Conservation (phyloP, 2,113 vertebrate species). For the Mesembrinibis cayennensis region DNA sequence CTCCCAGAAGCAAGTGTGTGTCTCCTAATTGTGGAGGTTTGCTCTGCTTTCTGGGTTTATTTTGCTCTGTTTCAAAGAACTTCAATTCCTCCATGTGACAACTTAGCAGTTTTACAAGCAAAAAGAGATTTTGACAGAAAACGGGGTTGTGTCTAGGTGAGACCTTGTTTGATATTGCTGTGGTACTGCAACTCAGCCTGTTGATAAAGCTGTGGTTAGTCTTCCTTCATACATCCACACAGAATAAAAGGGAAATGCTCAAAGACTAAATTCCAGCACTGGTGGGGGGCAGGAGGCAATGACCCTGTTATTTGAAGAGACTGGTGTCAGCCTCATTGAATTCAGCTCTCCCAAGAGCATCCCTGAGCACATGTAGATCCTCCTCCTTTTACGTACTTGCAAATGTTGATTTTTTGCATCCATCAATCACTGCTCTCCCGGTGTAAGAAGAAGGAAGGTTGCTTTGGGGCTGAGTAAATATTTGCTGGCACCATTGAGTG, state of each 20-base stretch:
- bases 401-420: not conserved
- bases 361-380: fast-evolving
- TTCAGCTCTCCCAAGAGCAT: not conserved
- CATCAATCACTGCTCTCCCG: not conserved
- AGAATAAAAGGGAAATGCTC: not conserved
- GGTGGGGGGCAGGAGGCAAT: not conserved
- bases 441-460: not conserved
- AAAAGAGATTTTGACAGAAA: not conserved
- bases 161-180: not conserved
- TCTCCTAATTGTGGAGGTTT: not conserved
- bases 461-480: not conserved
- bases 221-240: not conserved
- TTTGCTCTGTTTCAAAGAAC: not conserved
- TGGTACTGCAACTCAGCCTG: not conserved
- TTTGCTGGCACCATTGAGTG: not conserved
- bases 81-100: not conserved
- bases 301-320: not conserved
- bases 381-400: not conserved
- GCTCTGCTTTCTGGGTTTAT: not conserved
- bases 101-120: not conserved
- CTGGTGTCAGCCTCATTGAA: not conserved
- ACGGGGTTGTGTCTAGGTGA: not conserved
- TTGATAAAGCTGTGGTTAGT: not conserved
- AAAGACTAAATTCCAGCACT: not conserved
- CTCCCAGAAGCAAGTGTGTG: not conserved